Evolutionary conservation across 2,888 invertebrate genomes (phyloP).

Genomic region (Agrotis ipsilon): DNA sequence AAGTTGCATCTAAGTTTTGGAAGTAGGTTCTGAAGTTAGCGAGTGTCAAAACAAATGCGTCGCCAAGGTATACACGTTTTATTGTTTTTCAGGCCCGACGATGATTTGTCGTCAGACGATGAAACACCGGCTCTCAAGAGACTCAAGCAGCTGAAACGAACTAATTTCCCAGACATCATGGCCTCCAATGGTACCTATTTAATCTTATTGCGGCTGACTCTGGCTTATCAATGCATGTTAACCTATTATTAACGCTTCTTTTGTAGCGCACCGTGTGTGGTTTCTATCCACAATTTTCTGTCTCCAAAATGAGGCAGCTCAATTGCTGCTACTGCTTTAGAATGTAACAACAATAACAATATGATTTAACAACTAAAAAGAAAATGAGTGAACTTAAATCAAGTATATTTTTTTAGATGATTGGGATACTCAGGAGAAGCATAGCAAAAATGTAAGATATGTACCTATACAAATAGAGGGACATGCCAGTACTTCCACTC

Average conservation of each 20-base stretch:
- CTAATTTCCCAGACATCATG: slow-evolving; percentile 82
- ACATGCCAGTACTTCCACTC: slow-evolving; percentile 87
- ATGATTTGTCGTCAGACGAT: slow-evolving; percentile 84
- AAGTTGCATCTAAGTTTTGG: slow-evolving; percentile 85
- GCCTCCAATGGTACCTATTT: slow-evolving; percentile 76
- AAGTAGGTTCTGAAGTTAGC: slow-evolving; percentile 72
- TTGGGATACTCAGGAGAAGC: slow-evolving; percentile 73
- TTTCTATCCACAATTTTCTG: slow-evolving; percentile 1
- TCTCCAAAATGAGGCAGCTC: background rate
- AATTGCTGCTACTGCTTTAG: background rate
- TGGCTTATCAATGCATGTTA: slow-evolving; percentile 12
- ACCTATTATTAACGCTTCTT: slow-evolving; percentile 26
- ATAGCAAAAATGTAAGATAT: slow-evolving; percentile 79
- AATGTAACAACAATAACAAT: background rate
- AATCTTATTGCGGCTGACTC: slow-evolving; percentile 9
- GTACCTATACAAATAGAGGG: slow-evolving; percentile 86
- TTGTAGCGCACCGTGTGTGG: background rate
- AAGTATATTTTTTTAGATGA: slow-evolving; percentile 70
- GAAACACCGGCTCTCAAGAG: slow-evolving; percentile 84
- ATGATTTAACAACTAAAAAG: background rate
- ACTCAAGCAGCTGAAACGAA: slow-evolving; percentile 80
- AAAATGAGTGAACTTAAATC: background rate
- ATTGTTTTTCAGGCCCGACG: slow-evolving; percentile 82
- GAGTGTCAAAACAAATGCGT: slow-evolving; percentile 13
- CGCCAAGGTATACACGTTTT: slow-evolving; percentile 41